A percentile compares a stretch with the other conserved stretches of the same genome.
Conservation (phyloP, 2,797 vertebrate genomes). For the Anomalospiza imberbis region DNA sequence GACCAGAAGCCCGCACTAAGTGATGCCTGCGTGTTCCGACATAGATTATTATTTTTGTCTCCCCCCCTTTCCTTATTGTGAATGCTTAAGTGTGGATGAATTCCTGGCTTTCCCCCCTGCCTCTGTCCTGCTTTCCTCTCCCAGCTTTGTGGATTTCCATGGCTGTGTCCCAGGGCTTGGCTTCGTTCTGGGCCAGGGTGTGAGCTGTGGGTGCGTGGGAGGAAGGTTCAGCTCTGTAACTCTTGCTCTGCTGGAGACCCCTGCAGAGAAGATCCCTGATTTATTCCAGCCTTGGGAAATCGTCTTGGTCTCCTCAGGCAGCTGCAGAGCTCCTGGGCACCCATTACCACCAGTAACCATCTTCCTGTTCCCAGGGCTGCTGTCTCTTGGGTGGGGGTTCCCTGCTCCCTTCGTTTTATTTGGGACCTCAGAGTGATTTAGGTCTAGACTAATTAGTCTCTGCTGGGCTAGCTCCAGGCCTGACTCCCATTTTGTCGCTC, state of each 20-base stretch:
- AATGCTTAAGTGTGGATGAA: not conserved
- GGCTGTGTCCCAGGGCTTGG: slow-evolving; percentile 29
- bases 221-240: slow-evolving; percentile 17
- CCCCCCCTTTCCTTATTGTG: not conserved
- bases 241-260: slow-evolving; percentile 13
- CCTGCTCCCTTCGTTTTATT: not conserved
- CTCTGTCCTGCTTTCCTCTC: not conserved
- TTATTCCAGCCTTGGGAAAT: not conserved
- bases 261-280: not conserved
- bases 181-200: not conserved
- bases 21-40: slow-evolving; percentile 4
- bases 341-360: not conserved
- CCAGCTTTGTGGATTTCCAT: not conserved
- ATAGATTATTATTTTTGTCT: not conserved
- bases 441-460: not conserved
- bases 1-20: slow-evolving; percentile 38
- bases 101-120: not conserved
- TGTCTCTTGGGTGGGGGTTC: not conserved
- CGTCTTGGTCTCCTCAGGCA: not conserved
- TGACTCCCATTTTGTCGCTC: not conserved
- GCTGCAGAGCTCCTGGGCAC: not conserved
- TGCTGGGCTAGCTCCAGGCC: not conserved
- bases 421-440: not conserved
- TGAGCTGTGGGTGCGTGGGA: not conserved
- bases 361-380: not conserved